Conservation (phyloP, 53 echinoderm and acorn worm genomes). For the Actinopyga echinites region DNA sequence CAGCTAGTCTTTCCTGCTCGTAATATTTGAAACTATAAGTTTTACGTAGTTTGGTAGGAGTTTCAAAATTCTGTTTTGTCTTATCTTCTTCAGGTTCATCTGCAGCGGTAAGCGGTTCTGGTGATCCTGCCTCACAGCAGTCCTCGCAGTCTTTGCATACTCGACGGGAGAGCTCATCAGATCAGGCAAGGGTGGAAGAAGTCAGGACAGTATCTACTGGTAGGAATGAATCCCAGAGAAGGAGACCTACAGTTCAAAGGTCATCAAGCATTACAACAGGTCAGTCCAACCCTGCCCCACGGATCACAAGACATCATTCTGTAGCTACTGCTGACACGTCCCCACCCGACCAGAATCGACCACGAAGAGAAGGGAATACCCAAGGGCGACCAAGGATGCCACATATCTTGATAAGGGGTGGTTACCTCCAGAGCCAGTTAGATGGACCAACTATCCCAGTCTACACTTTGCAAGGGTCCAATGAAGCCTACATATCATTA, state of each 20-base stretch:
- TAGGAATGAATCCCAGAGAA: not conserved
- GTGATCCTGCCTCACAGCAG: not conserved
- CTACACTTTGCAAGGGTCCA: constrained; percentile 77
- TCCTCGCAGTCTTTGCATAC: no score
- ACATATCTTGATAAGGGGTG: constrained; percentile 72
- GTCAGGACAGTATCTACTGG: not conserved
- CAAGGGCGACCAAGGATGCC: constrained; percentile 59
- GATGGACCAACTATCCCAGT: constrained; percentile 88
- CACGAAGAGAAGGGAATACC: not conserved
- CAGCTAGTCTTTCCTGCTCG: no score
- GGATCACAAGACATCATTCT: constrained; percentile 42
- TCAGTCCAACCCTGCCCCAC: not conserved
- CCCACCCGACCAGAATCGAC: not conserved
- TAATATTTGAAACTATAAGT: no score
- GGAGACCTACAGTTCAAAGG: constrained; percentile 30
- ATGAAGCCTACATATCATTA: constrained; percentile 85
- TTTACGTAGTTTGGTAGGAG: not conserved
- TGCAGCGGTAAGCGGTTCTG: not conserved
- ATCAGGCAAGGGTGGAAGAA: not conserved
- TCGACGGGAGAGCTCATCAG: not conserved
- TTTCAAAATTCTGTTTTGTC: not conserved
- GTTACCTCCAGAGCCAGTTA: constrained; percentile 80
- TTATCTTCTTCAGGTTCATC: not conserved
- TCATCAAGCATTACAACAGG: constrained; percentile 47
- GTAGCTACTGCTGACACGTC: constrained; percentile 37